A percentile compares a stretch with the other conserved stretches of the same genome.
phyloP scores from a whole-genome alignment of 2,797 vertebrate species.

The Propithecus deckenii region DNA sequence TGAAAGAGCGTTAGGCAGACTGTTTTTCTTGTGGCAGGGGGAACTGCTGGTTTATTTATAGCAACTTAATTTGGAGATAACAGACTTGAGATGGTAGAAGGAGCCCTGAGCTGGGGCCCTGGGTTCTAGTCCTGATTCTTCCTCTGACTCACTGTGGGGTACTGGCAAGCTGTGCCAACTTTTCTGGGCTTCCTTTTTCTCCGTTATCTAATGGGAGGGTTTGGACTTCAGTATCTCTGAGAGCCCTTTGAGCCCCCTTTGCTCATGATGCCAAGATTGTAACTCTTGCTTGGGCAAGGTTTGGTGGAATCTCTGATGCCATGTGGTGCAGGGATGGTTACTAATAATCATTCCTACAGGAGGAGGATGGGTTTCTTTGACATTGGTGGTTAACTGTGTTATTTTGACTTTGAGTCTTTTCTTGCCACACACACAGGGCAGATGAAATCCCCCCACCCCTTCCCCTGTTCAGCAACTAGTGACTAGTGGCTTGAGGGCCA shows the following conservation, averaged over 20 bases:
- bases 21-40: neutral
- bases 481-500: neutral
- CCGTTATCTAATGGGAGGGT: neutral
- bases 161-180: neutral
- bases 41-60: neutral
- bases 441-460: neutral
- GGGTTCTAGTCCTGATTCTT: conserved; percentile 15
- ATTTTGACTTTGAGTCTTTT: conserved; percentile 2
- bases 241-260: neutral
- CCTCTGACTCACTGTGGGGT: neutral
- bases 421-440: neutral
- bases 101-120: neutral
- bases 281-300: neutral
- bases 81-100: neutral
- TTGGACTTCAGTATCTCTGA: neutral
- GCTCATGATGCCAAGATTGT: neutral
- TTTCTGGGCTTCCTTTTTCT: neutral
- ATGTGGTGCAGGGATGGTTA: neutral
- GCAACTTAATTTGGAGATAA: neutral
- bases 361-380: conserved; percentile 8
- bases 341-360: neutral
- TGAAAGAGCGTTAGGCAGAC: neutral
- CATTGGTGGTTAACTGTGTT: neutral
- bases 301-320: neutral
- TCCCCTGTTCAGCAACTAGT: neutral